Evolutionary conservation across 2,797 vertebrate species (phyloP), one percentile per base, ranked within the genome.

Genomic region (Rhyacichthys aspro): DNA sequence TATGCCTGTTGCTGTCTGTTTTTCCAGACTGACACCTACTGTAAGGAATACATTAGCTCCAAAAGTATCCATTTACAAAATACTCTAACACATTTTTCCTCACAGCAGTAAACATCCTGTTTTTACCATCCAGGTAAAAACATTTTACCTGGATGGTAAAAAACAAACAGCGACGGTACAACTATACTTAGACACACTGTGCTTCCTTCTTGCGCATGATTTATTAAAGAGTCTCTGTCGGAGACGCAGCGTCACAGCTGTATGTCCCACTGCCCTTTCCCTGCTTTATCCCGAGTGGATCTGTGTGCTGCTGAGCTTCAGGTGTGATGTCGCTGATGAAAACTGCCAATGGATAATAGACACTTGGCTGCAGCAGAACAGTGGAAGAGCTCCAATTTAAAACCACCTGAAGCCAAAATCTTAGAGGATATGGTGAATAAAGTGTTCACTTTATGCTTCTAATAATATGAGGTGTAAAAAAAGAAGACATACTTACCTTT

Each of bases 251-350:
- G 85, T 87, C 82, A 85, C 85, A 90, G 86, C 83, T 87, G 84
- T 86, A 86, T 82, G 83, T 86, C 82, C 76, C 78, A 80, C 85
- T 89, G 87, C 85, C 85, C 87, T 88, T 89, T 89, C 75, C 61
- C 71, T 72, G 70, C 70, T 72, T 86, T 64, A 70, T 85, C 77
- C 79, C 71, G 67, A 77, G 82, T 74, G 50, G 49, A 50, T 54
- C 69, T 63, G 47, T 72, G 65, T 52, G 56, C 45, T 7, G 28
- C 1, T 17, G 28, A 42, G 67, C 52, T 14, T 63, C 55, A 61
- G 58, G 34, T 72, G 53, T 55, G 65, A 50, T 54, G 64, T 57
- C 65, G 52, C 61, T 70, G 76, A 71, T 73, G 79, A 82, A 70
- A 70, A 55, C 66, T 78, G 67, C 70, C 62, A 66, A 76, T 74